Evolutionary conservation across 2,888 invertebrate genomes (phyloP), one percentile per base, ranked within the genome.

Genomic region (Acleris literana): DNA sequence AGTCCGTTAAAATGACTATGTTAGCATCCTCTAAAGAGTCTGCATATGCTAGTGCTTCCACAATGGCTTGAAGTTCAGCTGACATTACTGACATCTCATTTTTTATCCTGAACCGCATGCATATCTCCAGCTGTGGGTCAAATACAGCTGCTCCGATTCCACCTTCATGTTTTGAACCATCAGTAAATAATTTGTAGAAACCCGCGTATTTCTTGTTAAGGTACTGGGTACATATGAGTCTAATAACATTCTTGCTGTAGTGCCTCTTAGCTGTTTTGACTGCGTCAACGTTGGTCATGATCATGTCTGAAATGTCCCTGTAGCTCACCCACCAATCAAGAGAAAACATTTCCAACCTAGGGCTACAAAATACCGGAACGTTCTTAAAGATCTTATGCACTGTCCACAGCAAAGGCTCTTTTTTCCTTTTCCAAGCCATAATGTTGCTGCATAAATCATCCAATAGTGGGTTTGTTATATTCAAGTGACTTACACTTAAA

Each of bases 1-100:
- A 67, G 25, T 67, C 67, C 1, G 62, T 46, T 17, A 66, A 52
- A 18, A 66, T 57, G 3, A 60, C 55, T 43, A 49, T 39, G 11
- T 54, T 52, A 39, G n/a, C 16, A 0, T 13, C 13, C 20, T 55
- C 49, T 0, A 51, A 17, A 1, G 55, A 55, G 1, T 33, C 16
- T 11, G 18, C 13, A 49, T 65, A 65, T 17, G 53, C 33, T 7
- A 65, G 22, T 9, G 65, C 65, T 53, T 56, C 65, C 1, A 49
- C 20, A 48, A 64, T 64, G 16, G 59, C 64, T 17, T 56, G 49
- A 13, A 64, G 44, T 22, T 64, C 55, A 33, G 18, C n/a, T 7
- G 55, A 16, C 64, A 64, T 64, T n/a, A 59, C 58, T 9, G 5
- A 17, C 9, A 48, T 48, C 3, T 48, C 48, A 17, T 16, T 9